phyloP scores from a whole-genome alignment of 2,113 vertebrate genomes.

The Antigone vipio region DNA sequence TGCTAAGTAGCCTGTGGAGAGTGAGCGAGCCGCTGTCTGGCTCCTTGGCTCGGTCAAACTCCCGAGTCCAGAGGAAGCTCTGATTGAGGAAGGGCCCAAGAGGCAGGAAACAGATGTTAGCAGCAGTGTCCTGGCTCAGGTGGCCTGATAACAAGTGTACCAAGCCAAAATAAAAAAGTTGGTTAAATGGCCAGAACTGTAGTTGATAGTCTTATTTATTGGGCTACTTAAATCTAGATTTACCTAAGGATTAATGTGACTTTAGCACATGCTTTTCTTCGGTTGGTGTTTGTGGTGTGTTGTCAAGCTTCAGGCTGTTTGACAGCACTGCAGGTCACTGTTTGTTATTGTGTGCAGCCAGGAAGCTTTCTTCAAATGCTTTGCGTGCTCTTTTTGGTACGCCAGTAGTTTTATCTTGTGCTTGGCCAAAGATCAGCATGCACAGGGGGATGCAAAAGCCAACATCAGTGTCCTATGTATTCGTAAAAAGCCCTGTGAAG shows the following conservation, averaged over 20 bases:
- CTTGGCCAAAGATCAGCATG: neutral
- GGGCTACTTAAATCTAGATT: neutral
- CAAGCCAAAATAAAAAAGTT: slow-evolving; percentile 33
- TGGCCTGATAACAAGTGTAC: slow-evolving; percentile 31
- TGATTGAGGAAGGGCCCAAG: slow-evolving; percentile 14
- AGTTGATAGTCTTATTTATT: neutral
- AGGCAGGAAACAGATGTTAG: slow-evolving; percentile 54
- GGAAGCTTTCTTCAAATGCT: neutral
- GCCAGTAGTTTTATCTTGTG: neutral
- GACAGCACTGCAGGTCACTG: neutral
- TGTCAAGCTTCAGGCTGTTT: neutral
- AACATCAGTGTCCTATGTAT: neutral
- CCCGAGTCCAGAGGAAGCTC: neutral
- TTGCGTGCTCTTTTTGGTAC: neutral
- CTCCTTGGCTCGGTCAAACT: neutral
- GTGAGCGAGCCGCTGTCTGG: fast-evolving
- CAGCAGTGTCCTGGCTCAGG: slow-evolving; percentile 43
- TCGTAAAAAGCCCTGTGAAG: neutral
- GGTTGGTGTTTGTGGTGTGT: neutral
- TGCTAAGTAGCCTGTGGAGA: neutral
- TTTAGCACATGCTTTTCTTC: neutral
- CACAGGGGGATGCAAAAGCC: neutral
- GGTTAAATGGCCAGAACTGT: neutral
- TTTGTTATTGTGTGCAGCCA: neutral
- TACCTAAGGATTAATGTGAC: neutral